Base-by-base conservation (phyloP, 1,140 invertebrate species). In the Adelges cooleyi region DNA sequence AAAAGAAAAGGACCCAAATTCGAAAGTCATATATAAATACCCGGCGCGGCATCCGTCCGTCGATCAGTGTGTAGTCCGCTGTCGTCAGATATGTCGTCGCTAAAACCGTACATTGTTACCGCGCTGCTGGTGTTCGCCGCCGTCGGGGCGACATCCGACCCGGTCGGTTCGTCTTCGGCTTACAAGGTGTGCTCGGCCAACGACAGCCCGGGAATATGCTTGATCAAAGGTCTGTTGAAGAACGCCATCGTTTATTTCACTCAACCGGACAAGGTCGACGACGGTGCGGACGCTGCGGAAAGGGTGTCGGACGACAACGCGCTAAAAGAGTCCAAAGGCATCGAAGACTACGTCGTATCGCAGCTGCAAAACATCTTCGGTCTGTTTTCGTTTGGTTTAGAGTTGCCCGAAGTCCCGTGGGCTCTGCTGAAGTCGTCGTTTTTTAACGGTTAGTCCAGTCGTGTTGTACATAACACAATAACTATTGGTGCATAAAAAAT, bases 1-100 rank as follows among this genome's bases (percentile, higher is more conserved):
- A 27, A 11, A 17, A 33, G 23, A 52, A 52, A 52, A n/a, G 23
- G 6, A 15, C 23, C 13, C n/a, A 1, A n/a, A 56, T 17, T 20
- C 53, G 23, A 56, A 53, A 56, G 54, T 59, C 25, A 59, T 29
- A 33, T 48, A 62, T 62, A 62, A n/a, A 62, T 62, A 62, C n/a
- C 8, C 1, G 11, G 27, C 17, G 9, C 17, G 18, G 10, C 25
- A 36, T 20, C 17, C 13, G 9, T 10, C 17, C 15, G 20, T n/a
- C n/a, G 10, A 25, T 59, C 53, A 59, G 38, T 59, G 15, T 1
- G 6, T 6, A n/a, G n/a, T n/a, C n/a, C n/a, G n/a, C 18, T 17
- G 1, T 10, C 50, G n/a, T 33, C 50, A 0, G 18, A 52, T 9
- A 54, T 38, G 52, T 33, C 17, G 40, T 42, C 40, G 17, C 40